These are phyloP conservation scores for Pterocles burchelli DNA, from an alignment of 2,113 vertebrate genomes.

Conservation along the genomic window DNA sequence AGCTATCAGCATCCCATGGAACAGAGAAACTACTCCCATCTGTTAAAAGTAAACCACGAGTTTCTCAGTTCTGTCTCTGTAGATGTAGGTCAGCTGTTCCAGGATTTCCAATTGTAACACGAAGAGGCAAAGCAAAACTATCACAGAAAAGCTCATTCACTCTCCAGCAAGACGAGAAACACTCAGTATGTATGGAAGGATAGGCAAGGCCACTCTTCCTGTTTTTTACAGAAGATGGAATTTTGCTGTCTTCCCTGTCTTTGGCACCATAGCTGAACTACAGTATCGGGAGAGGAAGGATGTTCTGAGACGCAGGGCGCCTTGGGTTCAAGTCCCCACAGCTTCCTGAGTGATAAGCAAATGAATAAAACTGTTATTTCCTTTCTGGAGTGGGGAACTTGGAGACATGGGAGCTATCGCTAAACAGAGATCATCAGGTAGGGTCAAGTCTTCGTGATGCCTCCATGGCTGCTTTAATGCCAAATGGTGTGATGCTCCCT, in stretches of 20 bases:
- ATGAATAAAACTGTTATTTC: not conserved
- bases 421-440: not conserved
- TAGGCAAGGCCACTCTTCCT: not conserved
- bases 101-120: not conserved
- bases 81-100: not conserved
- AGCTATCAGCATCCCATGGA: not conserved
- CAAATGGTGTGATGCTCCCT: not conserved
- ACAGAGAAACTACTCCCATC: not conserved
- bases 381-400: not conserved
- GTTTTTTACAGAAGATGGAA: not conserved
- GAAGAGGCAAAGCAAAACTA: not conserved
- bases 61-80: not conserved
- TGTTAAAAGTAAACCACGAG: not conserved
- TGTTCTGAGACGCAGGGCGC: not conserved
- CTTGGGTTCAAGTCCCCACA: not conserved
- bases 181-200: not conserved
- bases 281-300: constrained; percentile 31
- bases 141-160: not conserved
- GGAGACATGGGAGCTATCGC: not conserved
- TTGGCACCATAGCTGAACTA: not conserved
- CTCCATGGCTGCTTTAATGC: not conserved
- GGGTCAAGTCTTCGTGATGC: not conserved
- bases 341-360: not conserved
- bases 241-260: not conserved
- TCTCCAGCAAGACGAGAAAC: not conserved